Evolutionary conservation across 1,140 invertebrate species (phyloP), one percentile per base, ranked within the genome.

Genomic region (Papilio machaon): DNA sequence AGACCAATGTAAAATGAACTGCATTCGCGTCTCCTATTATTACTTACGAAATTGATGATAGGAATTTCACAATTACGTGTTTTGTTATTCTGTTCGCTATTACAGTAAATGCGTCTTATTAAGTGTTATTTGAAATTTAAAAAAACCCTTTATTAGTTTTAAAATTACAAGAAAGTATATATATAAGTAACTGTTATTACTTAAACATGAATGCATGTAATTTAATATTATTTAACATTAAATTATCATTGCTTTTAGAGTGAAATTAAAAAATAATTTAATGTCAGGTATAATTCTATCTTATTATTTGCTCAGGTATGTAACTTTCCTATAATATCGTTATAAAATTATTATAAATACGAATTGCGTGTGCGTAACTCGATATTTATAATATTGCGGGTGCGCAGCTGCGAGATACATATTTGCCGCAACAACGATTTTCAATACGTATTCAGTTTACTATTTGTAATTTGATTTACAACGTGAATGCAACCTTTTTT

Each of bases 31-130:
- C 79, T 79, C 79, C 81, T 87, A 46, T 73, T 19, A 86, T 88
- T 90, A 30, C 23, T 30, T 30, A 87, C 85, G 76, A 87, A 88
- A 91, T 90, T 88, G 85, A 82, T 88, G 87, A 90, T 88, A 85
- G 89, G 87, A 90, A 89, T 88, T 86, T 86, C 80, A 52, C 87
- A 85, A 88, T 90, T 87, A 88, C 84, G 73, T 76, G 80, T 87
- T 82, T 47, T 76, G 47, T 54, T 30, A 30, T 30, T 47, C 35
- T 70, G 30, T 70, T 35, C 5, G 73, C 19, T 74, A 73, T 73
- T 73, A 76, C 47, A 52, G 19, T 47, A 76, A 76, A 54, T 23
- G 47, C 19, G 2, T 75, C 38, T 47, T 75, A 74, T 49, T 75
- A 76, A 30, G 74, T 52, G 46, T 19, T 30, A 76, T 76, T 76